Evolutionary conservation across 2,797 vertebrate species (phyloP).

Genomic region (Microchirus variegatus): DNA sequence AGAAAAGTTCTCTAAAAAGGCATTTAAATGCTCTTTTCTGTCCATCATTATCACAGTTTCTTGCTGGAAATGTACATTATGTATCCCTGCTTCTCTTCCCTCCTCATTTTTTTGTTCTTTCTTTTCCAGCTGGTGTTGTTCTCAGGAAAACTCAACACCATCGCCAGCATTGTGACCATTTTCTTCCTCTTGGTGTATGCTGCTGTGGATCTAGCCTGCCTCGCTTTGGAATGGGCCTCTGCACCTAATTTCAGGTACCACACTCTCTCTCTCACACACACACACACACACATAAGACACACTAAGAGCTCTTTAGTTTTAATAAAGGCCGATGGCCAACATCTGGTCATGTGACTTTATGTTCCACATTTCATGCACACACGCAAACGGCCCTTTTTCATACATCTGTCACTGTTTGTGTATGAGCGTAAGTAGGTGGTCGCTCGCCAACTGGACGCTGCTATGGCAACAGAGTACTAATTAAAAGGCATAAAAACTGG

Average conservation of each 20-base stretch:
- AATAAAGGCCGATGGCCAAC: not conserved
- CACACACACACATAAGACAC: not conserved
- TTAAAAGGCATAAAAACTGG: conserved; percentile 77
- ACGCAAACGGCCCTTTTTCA: not conserved
- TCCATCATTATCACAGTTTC: too few relatives aligned
- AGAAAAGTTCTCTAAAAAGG: too few relatives aligned
- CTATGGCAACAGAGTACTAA: conserved; percentile 60
- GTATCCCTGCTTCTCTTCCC: not conserved
- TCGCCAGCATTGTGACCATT: conserved; percentile 90
- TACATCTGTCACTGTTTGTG: conserved; percentile 42
- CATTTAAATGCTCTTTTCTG: too few relatives aligned
- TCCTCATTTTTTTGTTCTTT: not conserved
- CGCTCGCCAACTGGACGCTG: conserved; percentile 58
- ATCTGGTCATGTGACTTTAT: not conserved
- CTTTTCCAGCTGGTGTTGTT: conserved; percentile 87
- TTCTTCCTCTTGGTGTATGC: conserved; percentile 93
- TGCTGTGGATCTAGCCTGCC: conserved; percentile 89
- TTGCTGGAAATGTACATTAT: not conserved
- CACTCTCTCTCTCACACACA: not conserved
- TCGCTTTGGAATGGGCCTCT: conserved; percentile 92
- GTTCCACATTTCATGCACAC: conserved; percentile 1
- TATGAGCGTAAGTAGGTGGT: conserved; percentile 27
- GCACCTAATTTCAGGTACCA: conserved; percentile 94
- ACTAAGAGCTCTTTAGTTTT: not conserved
- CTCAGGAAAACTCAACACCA: conserved; percentile 92